Percentiles rank a stretch among this genome's conserved stretches.
phyloP scores from a whole-genome alignment of 1,140 invertebrate genomes.

The Drosophila obscura region DNA sequence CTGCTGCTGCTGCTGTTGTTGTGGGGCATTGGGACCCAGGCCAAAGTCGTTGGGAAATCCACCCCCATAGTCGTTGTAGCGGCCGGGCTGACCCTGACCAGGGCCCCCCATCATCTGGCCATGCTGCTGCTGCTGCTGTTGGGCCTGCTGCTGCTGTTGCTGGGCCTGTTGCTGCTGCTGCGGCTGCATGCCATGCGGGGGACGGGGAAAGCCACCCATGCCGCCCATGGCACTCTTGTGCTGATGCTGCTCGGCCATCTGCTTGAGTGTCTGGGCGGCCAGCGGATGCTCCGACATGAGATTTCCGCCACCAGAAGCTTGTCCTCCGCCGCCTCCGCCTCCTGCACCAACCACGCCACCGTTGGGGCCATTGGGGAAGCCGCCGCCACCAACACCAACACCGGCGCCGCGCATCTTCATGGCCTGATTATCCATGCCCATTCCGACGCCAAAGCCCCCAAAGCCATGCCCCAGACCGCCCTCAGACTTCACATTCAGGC shows the following conservation, averaged over 20 bases:
- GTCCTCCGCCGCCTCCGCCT: constrained; percentile 17
- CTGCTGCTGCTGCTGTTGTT: constrained; percentile 64
- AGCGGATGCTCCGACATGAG: constrained; percentile 89
- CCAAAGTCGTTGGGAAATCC: constrained; percentile 74
- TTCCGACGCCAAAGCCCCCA: constrained; percentile 40
- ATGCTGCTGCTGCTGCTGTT: constrained; percentile 71
- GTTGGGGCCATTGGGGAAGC: constrained; percentile 63
- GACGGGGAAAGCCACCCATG: constrained; percentile 82
- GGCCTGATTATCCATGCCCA: constrained; percentile 54
- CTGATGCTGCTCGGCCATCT: constrained; percentile 98
- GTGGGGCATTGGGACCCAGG: constrained; percentile 57
- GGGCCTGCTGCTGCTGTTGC: constrained; percentile 62
- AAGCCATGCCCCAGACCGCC: constrained; percentile 69
- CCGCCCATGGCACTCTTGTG: constrained; percentile 89
- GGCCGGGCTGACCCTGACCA: constrained; percentile 47
- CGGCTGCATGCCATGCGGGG: constrained; percentile 73
- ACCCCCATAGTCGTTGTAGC: constrained; percentile 75
- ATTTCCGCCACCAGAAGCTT: constrained; percentile 32
- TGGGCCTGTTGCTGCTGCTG: constrained; percentile 55
- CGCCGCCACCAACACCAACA: constrained; percentile 31
- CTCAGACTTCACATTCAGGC: constrained; percentile 78
- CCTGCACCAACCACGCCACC: constrained; percentile 78
- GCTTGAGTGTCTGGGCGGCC: constrained; percentile 96
- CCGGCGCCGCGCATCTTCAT: constrained; percentile 63
- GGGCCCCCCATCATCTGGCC: constrained; percentile 41